Evolutionary conservation across 92 coral and sea anemone species (phyloP), one percentile per base, ranked within the genome.

Genomic region (Zoanthus solanderi): DNA sequence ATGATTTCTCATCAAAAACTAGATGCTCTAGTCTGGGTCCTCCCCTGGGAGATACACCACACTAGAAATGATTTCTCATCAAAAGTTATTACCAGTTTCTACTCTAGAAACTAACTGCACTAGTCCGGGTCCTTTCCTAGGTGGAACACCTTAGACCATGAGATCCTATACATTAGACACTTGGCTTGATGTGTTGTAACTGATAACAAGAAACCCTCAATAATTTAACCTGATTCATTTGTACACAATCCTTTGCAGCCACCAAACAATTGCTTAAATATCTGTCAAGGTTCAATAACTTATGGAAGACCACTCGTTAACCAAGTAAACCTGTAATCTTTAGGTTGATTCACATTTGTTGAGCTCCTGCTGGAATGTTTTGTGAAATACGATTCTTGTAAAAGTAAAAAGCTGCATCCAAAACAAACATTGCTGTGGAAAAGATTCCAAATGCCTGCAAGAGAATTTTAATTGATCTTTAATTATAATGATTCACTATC

Each of bases 361-460:
- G 89, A 0, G 94, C 91, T 34, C 94, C 94, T 45, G 83, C 23
- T 16, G 94, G 94, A 78, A 76, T 52, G 86, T 88, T 66, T 78
- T 57, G 84, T 72, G 76, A 83, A 28, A 85, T 2, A 12, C 97
- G 93, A 79, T 95, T 92, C 86, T 93, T 87, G 72, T 95, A 47
- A 73, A 92, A 96, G 88, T 83, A 96, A 60, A 87, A 88, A 7
- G 92, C 88, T 15, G 96, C 89, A 86, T 96, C 99, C 71, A 93
- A 90, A 52, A 89, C 65, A 76, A 96, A 96, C 61, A 95, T 87
- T 47, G 87, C 93, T 17, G 88, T 76, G 29, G 93, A 78, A 72
- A 96, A 63, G 71, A 96, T 82, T 5, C 95, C 99, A 90, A 96
- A 96, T 17, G 96, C 95, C 99, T 96, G 87, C n/a, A 90, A 61